phyloP scores from a whole-genome alignment of 2,888 invertebrate species.

The Altica lythri region DNA sequence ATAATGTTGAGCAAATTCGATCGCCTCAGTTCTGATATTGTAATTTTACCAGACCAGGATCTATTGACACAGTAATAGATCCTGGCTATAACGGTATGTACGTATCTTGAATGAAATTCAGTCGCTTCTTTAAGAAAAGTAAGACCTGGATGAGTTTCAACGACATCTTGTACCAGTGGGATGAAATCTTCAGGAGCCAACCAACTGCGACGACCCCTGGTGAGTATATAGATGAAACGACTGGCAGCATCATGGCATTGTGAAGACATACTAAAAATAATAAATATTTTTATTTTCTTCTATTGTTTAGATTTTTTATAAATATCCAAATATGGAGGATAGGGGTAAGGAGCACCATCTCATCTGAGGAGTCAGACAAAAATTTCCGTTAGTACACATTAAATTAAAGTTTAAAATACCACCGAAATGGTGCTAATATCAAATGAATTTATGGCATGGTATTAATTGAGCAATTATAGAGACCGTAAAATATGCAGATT shows the following conservation, averaged over 20 bases:
- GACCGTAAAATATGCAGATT: no score
- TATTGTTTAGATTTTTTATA: no score
- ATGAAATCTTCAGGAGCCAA: conserved; percentile 91
- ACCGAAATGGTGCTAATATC: no score
- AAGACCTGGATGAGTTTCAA: conserved; percentile 96
- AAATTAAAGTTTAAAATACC: no score
- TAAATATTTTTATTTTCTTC: no score
- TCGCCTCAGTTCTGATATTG: conserved; percentile 84
- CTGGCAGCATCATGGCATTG: conserved; percentile 89
- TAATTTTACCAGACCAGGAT: conserved; percentile 94
- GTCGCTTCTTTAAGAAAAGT: conserved; percentile 96
- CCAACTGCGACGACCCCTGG: conserved; percentile 69
- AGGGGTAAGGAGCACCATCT: no score
- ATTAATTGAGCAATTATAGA: no score
- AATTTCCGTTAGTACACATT: no score
- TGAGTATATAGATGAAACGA: conserved; percentile 84
- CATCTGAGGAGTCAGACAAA: no score
- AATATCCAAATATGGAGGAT: no score
- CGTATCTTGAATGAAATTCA: conserved; percentile 98
- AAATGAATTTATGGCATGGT: no score
- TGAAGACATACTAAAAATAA: conserved; percentile 68
- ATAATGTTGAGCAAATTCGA: conserved; percentile 87
- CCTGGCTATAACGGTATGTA: conserved; percentile 97
- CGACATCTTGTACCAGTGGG: conserved; percentile 94
- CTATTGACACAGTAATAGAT: conserved; percentile 91